Percentiles rank a stretch among this genome's conserved stretches.
These are phyloP conservation scores for Drosophila colorata DNA, from an alignment of 2,888 invertebrate species.

Conservation along the genomic window DNA sequence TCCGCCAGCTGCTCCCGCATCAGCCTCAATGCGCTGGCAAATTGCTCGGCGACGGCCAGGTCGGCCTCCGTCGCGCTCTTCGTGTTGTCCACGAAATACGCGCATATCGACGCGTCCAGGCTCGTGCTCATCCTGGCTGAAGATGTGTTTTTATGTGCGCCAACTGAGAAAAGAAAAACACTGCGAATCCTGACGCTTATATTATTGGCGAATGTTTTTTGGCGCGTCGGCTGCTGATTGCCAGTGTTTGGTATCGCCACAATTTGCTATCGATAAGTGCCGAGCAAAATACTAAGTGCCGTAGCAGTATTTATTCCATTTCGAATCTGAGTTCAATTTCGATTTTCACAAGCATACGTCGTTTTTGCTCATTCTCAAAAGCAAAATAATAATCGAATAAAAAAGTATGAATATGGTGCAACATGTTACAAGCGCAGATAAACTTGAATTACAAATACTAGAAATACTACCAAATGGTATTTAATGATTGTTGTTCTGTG, in stretches of 20 bases:
- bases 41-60: conserved; percentile 43
- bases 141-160: background rate
- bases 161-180: background rate
- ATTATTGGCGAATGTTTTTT: conserved; percentile 13
- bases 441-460: background rate
- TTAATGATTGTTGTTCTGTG: no score
- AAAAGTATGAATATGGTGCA: no score
- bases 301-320: background rate
- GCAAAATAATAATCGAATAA: no score
- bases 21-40: conserved; percentile 62
- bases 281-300: background rate
- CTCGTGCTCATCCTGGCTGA: conserved; percentile 70
- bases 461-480: no score
- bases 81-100: conserved; percentile 80
- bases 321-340: no score
- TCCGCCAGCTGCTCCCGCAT: conserved; percentile 80
- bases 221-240: conserved; percentile 33
- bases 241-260: conserved; percentile 3
- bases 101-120: conserved; percentile 80
- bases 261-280: conserved; percentile 19
- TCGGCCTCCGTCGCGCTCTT: conserved; percentile 44
- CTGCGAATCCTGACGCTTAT: background rate
- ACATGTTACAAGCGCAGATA: background rate
- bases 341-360: background rate
- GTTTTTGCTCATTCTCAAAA: background rate